Evolutionary conservation across 2,888 invertebrate genomes (phyloP).

Genomic region (Muschampia plurimacula): DNA sequence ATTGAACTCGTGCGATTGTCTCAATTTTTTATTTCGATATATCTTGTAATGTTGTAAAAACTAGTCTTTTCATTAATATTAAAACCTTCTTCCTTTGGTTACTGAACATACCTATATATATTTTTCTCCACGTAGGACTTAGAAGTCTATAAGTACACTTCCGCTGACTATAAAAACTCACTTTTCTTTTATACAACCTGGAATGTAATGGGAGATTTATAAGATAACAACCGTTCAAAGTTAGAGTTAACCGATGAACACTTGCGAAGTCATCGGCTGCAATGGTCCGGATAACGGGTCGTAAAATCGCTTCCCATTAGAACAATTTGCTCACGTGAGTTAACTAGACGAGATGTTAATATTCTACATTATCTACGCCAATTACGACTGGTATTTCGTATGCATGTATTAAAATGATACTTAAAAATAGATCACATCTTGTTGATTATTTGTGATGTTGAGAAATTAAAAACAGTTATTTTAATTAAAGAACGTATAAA

Average conservation of each 20-base stretch:
- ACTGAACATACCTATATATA: not conserved
- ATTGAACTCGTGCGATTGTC: no score
- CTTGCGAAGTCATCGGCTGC: slow-evolving; percentile 14
- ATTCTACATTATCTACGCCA: not conserved
- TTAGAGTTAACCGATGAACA: slow-evolving; percentile 1
- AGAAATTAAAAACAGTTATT: no score
- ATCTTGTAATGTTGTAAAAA: no score
- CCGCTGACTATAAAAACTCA: not conserved
- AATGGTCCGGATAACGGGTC: slow-evolving; percentile 18
- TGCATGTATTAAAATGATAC: not conserved
- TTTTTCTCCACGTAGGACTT: not conserved
- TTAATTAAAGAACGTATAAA: no score
- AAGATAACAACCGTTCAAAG: not conserved
- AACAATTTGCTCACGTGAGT: slow-evolving; percentile 16
- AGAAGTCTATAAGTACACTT: not conserved
- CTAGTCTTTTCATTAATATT: no score
- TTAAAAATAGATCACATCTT: not conserved
- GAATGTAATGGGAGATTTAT: slow-evolving; percentile 3
- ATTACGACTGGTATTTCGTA: not conserved
- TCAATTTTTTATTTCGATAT: no score
- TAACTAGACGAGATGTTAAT: slow-evolving; percentile 20
- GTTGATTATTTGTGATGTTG: no score
- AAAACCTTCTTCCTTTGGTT: no score
- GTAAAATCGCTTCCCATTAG: slow-evolving; percentile 17
- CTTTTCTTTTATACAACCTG: not conserved